A percentile compares a stretch with the other conserved stretches of the same genome.
Evolutionary conservation across 2,888 invertebrate species (phyloP).

Genomic region (Drosophila meridiana): DNA sequence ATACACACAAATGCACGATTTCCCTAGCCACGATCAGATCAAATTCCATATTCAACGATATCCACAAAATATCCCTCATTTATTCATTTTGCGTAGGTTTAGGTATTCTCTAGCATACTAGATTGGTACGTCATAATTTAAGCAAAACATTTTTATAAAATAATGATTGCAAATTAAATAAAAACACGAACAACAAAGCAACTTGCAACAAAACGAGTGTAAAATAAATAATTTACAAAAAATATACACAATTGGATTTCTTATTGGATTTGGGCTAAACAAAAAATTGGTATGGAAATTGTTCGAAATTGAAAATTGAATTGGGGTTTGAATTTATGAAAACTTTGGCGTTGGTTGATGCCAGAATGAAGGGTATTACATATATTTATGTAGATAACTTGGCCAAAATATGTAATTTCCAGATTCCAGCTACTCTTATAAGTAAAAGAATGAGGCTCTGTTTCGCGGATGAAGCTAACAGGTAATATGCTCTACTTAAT

Average conservation of each 20-base stretch:
- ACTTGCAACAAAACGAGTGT: slow-evolving; percentile 17
- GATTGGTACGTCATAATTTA: slow-evolving; percentile 69
- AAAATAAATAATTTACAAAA: slow-evolving; percentile 47
- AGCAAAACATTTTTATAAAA: slow-evolving; percentile 40
- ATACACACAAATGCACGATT: slow-evolving; percentile 3
- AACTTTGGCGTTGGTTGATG: not conserved
- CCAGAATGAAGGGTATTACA: too few relatives aligned
- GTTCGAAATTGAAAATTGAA: not conserved
- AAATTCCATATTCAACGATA: slow-evolving; percentile 18
- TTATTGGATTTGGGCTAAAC: not conserved
- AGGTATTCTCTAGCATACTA: slow-evolving; percentile 71
- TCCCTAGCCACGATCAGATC: slow-evolving; percentile 20
- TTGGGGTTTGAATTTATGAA: not conserved
- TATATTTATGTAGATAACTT: too few relatives aligned
- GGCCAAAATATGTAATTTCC: too few relatives aligned
- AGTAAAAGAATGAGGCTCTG: too few relatives aligned
- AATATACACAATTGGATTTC: not conserved
- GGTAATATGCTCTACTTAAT: too few relatives aligned
- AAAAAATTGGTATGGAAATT: too few relatives aligned
- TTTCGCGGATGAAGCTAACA: too few relatives aligned
- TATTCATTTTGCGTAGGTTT: slow-evolving; percentile 74
- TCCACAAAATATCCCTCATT: slow-evolving; percentile 38
- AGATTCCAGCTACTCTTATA: too few relatives aligned
- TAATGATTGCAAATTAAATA: slow-evolving; percentile 23
- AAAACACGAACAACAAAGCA: slow-evolving; percentile 11